Percentiles rank a stretch among this genome's conserved stretches.
phyloP scores from a whole-genome alignment of 2,888 invertebrate species.

The Disparrhopalites patrizii region DNA sequence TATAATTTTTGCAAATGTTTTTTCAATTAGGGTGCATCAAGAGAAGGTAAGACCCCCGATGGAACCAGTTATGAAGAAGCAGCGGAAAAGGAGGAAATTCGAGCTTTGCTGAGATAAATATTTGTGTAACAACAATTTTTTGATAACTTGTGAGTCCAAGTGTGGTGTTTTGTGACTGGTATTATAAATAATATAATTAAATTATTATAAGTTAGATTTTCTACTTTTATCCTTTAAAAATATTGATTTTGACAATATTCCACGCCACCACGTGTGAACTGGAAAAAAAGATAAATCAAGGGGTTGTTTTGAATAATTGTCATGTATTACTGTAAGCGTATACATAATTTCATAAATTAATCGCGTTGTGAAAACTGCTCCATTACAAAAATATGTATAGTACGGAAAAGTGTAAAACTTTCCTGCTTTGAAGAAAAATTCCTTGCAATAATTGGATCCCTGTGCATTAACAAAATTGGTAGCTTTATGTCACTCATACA shows the following conservation, averaged over 20 bases:
- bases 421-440: too few relatives aligned
- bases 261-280: not conserved
- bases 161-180: slow-evolving; percentile 3
- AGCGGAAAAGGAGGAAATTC: slow-evolving; percentile 88
- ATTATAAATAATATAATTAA: slow-evolving; percentile 1
- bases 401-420: too few relatives aligned
- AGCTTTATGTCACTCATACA: too few relatives aligned
- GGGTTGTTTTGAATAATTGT: too few relatives aligned
- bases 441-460: too few relatives aligned
- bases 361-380: too few relatives aligned
- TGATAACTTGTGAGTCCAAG: slow-evolving; percentile 14
- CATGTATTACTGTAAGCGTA: too few relatives aligned
- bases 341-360: too few relatives aligned
- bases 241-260: slow-evolving; percentile 9
- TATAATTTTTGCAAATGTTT: too few relatives aligned
- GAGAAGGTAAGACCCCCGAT: slow-evolving; percentile 78
- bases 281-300: too few relatives aligned
- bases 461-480: too few relatives aligned
- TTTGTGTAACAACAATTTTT: slow-evolving; percentile 11
- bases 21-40: slow-evolving; percentile 69
- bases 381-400: too few relatives aligned
- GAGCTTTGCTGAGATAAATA: slow-evolving; percentile 61
- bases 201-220: slow-evolving; percentile 7
- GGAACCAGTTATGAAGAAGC: slow-evolving; percentile 81
- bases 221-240: slow-evolving; percentile 15